Evolutionary conservation across 2,888 invertebrate genomes (phyloP), one percentile per base, ranked within the genome.

Genomic region (Metopia argyrocephala): DNA sequence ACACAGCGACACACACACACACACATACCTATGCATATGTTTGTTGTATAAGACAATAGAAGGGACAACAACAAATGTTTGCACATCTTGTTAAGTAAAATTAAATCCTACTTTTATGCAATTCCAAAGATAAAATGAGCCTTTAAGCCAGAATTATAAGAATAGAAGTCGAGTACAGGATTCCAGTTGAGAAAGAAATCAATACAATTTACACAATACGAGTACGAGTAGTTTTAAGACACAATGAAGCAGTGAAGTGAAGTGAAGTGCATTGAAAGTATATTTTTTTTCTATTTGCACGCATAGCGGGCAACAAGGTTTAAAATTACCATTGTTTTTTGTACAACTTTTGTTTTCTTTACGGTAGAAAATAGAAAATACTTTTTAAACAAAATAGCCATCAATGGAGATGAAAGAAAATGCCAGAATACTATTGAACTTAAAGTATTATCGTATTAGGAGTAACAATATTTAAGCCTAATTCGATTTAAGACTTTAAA

Each of bases 91-190:
- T 78, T 78, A 70, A 75, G 20, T 25, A 71, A 78, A 78, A 75
- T 75, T 70, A 78, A 81, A 81, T 78, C 74, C 69, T 74, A 65
- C 76, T 81, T n/a, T n/a, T 74, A 81, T 74, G 76, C 74, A 74
- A 74, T 78, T 78, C 23, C 59, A 45, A 65, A 69, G 61, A 69
- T 57, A 9, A 76, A 61, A 65, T 78, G 64, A 78, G 70, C 78
- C 81, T 78, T 81, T 78, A 78, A 81, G 81, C 74, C 78, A 70
- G 70, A 78, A 81, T 81, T 78, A 78, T 71, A 75, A 78, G 81
- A 78, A 74, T 74, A 81, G 78, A 81, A 81, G 81, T 81, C 78
- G 74, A 81, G 81, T 75, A 66, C 57, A 52, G 61, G 48, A 66
- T 66, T 81, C 70, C 70, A 75, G 81, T 74, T 59, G 70, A 70